A percentile compares a stretch with the other conserved stretches of the same genome.
phyloP scores from a whole-genome alignment of 2,888 invertebrate species.

The Nesidiocoris tenuis region DNA sequence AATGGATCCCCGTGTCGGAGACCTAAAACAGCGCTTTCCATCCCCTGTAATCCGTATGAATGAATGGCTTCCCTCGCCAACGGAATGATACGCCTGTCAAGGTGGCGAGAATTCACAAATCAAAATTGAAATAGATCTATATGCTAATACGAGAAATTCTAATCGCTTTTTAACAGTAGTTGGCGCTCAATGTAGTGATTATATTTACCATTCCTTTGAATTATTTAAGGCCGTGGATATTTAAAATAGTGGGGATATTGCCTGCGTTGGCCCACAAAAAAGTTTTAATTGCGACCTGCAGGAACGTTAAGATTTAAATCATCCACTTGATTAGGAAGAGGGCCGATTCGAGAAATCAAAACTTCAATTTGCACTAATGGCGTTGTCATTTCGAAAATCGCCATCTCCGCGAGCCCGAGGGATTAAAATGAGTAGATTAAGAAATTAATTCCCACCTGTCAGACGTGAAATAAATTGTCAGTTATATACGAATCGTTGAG shows the following conservation, averaged over 20 bases:
- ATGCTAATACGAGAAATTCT: conserved; percentile 22
- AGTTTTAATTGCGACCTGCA: neutral
- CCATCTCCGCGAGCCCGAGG: neutral
- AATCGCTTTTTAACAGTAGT: conserved; percentile 23
- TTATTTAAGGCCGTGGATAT: conserved; percentile 3
- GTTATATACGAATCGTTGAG: neutral
- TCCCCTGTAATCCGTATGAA: conserved; percentile 25
- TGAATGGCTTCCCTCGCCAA: conserved; percentile 18
- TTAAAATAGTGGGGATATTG: neutral
- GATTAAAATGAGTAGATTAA: neutral
- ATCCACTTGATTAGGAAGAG: neutral
- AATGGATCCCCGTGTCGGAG: conserved; percentile 17
- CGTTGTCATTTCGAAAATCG: neutral
- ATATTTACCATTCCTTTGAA: conserved; percentile 27
- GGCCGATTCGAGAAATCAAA: neutral
- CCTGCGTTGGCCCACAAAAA: neutral
- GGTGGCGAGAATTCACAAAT: conserved; percentile 26
- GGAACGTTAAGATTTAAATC: neutral
- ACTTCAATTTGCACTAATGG: neutral
- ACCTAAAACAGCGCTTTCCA: conserved; percentile 5
- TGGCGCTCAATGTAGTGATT: conserved; percentile 2
- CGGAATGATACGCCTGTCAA: conserved; percentile 32
- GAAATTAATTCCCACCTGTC: neutral
- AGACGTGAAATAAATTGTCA: neutral
- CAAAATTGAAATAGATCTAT: conserved; percentile 37